Evolutionary conservation across 2,113 vertebrate species (phyloP).

Genomic region (Gobio gobio): DNA sequence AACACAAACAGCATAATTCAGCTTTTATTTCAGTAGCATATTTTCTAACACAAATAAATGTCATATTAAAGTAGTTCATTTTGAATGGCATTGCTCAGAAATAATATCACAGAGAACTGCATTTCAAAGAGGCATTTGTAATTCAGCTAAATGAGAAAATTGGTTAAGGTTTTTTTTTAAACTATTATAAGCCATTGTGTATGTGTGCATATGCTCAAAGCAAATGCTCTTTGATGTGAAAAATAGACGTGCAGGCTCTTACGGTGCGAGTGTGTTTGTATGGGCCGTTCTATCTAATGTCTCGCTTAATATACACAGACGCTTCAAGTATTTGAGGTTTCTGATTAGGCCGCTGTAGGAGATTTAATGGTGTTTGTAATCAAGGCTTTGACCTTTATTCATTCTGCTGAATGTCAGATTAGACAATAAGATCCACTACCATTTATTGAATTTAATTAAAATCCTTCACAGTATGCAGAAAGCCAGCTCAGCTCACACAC

Average conservation of each 20-base stretch:
- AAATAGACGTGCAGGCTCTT: neutral
- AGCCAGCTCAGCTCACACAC: neutral
- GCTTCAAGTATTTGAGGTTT: conserved; percentile 21
- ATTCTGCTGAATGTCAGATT: neutral
- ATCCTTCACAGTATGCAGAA: conserved; percentile 29
- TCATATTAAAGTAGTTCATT: neutral
- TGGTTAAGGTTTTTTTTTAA: neutral
- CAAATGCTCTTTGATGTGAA: conserved; percentile 13
- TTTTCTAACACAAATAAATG: conserved; percentile 14
- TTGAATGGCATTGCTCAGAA: conserved; percentile 9
- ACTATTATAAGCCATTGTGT: neutral
- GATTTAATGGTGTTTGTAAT: conserved; percentile 32
- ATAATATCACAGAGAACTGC: conserved; percentile 8
- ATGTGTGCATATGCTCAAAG: neutral
- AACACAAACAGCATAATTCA: neutral
- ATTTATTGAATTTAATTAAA: conserved; percentile 11
- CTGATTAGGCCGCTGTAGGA: conserved; percentile 32
- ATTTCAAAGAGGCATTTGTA: neutral
- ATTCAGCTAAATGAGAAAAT: conserved; percentile 23
- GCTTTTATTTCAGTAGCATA: conserved; percentile 10
- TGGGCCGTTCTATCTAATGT: neutral
- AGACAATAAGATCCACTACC: neutral
- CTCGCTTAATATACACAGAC: conserved; percentile 5
- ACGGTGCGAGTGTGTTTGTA: neutral
- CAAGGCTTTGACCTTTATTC: conserved; percentile 22